Evolutionary conservation across 2,113 vertebrate genomes (phyloP).

Genomic region (Chloropsis cyanopogon): DNA sequence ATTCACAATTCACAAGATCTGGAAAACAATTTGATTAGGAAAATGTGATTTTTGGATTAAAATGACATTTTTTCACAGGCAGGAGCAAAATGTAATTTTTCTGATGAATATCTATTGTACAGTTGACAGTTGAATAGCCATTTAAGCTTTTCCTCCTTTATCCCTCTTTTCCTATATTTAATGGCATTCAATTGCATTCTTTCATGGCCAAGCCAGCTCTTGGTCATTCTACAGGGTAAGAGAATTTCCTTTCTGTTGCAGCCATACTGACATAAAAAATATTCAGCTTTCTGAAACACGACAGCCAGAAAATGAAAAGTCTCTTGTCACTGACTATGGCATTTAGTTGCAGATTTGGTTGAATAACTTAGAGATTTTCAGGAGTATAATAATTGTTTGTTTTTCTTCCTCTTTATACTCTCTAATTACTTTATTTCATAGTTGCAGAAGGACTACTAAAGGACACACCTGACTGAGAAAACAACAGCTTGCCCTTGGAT

Average conservation of each 20-base stretch:
- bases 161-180: background rate
- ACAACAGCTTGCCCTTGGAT: slow-evolving; percentile 49
- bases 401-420: slow-evolving; percentile 64
- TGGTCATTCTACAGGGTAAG: slow-evolving; percentile 18
- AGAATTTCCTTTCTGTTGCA: slow-evolving; percentile 61
- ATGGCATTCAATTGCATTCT: background rate
- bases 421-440: slow-evolving; percentile 70
- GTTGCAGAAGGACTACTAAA: slow-evolving; percentile 63
- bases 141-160: slow-evolving; percentile 16
- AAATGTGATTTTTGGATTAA: background rate
- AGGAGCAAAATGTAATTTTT: background rate
- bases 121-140: background rate
- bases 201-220: slow-evolving; percentile 2
- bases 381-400: slow-evolving; percentile 67
- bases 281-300: slow-evolving; percentile 57
- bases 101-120: background rate
- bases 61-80: background rate
- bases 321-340: slow-evolving; percentile 63
- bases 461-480: slow-evolving; percentile 61
- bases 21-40: background rate
- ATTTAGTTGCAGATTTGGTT: slow-evolving; percentile 73
- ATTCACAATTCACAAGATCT: background rate
- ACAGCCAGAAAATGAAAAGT: slow-evolving; percentile 74
- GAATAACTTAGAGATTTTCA: slow-evolving; percentile 66
- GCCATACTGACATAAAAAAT: slow-evolving; percentile 12